Base-by-base conservation (phyloP, 1,140 invertebrate genomes). In the Camponotus floridanus region DNA sequence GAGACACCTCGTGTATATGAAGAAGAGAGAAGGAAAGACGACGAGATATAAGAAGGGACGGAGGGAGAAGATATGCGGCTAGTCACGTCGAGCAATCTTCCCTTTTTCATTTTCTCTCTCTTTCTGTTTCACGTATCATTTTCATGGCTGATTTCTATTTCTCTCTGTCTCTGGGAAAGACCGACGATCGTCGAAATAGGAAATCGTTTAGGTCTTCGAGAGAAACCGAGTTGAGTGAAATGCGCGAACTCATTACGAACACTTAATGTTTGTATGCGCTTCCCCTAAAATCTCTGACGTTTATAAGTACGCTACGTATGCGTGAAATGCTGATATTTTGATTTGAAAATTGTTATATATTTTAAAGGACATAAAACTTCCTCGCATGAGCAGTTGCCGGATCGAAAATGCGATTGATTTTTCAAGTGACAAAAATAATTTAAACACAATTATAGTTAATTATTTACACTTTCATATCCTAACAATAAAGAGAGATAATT, bases 51-150 rank as follows among this genome's bases (percentile, higher is more conserved):
- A 48, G 26, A 26, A 6, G n/a, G 55, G 48, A 59, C 26, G 18
- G 13, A 57, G n/a, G 9, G 65, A 70, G 48, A 57, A 21, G 73
- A 84, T 73, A 87, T 83, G 55, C 48, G 61, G 45, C 78, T 84
- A 89, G 88, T 89, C 88, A 89, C 84, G 61, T 74, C 62, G 39
- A 8, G 15, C n/a, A 26, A 51, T 65, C 84, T 79, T 86, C 7
- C 36, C 45, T 80, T 36, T 39, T 42, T 48, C 57, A 26, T 33
- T 45, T 74, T 78, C 61, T 26, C 51, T 78, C 59, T 76, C 73
- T 61, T 36, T 48, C 59, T 64, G 15, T 39, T 64, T 6, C 31
- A 42, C 57, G 15, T n/a, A 9, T 76, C 26, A 21, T 85, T 85
- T 85, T 64, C 73, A 31, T 36, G 26, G 76, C 11, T 64, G 68